Evolutionary conservation across 2,888 invertebrate genomes (phyloP), one percentile per base, ranked within the genome.

Genomic region (Harpalus rubripes): DNA sequence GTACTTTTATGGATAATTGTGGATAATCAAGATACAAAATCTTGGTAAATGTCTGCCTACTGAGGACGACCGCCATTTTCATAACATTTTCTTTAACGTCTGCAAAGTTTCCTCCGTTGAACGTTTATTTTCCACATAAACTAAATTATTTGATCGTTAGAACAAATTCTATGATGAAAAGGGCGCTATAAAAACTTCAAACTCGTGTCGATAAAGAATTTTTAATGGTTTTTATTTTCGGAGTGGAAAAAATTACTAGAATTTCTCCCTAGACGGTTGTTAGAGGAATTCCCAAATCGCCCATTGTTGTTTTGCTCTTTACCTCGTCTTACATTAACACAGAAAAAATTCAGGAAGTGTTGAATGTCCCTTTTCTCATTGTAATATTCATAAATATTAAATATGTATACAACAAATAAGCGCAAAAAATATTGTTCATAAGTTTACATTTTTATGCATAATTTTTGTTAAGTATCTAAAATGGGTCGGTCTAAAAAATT

Each of bases 131-230:
- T 76, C n/a, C 18, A 52, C 56, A 76, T 76, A 76, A 76, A 22
- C 76, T 76, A 76, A 76, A 76, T 76, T 52, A 76, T 76, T 76
- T 76, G 22, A 26, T 76, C 76, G 56, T 76, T 76, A 76, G 76
- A 56, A 18, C 76, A 76, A 72, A 76, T 76, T 76, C 76, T 68
- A 32, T 68, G 68, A 68, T 68, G 68, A 68, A 68, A 68, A 39
- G 68, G 26, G 39, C 5, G 63, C 32, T n/a, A n/a, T 32, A 15
- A 68, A 68, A 68, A 68, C 68, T 68, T 68, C 68, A 32, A 68
- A 68, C 68, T 68, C 15, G 68, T 32, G 68, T 68, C 68, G 68
- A 68, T 68, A 68, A 68, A 68, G 68, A 68, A 68, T 63, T 63
- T 63, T 63, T 63, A 63, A 63, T 63, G 63, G 63, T 16, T 63